Percentiles rank a stretch among this genome's conserved stretches.
These are phyloP conservation scores for Gandaritis pyraliata DNA, from an alignment of 2,888 invertebrate genomes.

Conservation along the genomic window DNA sequence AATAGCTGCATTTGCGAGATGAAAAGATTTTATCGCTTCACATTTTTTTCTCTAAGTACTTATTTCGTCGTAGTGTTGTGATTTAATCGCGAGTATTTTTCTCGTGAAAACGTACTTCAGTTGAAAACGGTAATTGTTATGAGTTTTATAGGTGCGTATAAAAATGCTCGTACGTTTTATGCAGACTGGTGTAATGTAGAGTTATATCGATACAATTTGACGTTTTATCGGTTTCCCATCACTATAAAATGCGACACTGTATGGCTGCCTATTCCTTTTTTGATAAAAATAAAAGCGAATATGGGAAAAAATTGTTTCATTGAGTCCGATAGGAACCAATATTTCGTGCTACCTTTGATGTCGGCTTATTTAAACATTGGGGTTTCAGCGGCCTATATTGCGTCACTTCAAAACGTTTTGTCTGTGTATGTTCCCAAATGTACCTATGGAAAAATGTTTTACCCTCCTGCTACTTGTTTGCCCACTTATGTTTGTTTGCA, in stretches of 20 bases:
- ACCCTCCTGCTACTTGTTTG: conserved; percentile 38
- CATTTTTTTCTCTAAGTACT: conserved; percentile 43
- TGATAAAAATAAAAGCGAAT: conserved; percentile 46
- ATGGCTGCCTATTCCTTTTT: conserved; percentile 42
- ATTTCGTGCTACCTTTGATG: conserved; percentile 70
- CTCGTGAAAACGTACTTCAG: conserved; percentile 36
- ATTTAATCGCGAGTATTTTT: conserved; percentile 41
- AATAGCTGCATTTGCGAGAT: conserved; percentile 47
- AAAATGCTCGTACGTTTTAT: conserved; percentile 43
- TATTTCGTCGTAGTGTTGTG: conserved; percentile 41
- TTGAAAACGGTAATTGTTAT: conserved; percentile 44
- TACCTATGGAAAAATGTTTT: conserved; percentile 50
- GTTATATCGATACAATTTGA: conserved; percentile 45
- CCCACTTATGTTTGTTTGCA: conserved; percentile 35
- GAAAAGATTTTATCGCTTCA: conserved; percentile 45
- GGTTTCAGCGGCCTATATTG: conserved; percentile 64
- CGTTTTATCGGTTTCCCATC: conserved; percentile 43
- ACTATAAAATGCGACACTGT: conserved; percentile 44
- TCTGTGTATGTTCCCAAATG: conserved; percentile 49
- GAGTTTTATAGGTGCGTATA: conserved; percentile 42
- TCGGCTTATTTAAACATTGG: conserved; percentile 75
- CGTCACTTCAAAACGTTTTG: conserved; percentile 61
- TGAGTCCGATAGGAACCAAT: conserved; percentile 60
- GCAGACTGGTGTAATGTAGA: conserved; percentile 43
- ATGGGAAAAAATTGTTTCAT: conserved; percentile 58